These are phyloP conservation scores for Drosophila rufa DNA, from an alignment of 1,140 invertebrate genomes.

Conservation along the genomic window DNA sequence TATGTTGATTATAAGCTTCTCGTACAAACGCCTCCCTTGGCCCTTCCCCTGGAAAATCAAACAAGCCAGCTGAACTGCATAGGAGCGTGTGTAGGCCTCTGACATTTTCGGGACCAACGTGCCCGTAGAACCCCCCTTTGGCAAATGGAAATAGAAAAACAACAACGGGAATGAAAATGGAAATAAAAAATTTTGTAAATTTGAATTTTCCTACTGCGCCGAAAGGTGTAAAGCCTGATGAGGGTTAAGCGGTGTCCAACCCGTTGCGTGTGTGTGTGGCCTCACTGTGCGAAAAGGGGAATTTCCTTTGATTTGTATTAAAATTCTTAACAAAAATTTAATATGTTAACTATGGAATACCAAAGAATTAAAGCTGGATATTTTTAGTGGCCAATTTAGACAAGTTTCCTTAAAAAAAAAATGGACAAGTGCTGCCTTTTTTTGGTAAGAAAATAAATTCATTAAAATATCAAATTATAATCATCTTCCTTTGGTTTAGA, in stretches of 20 bases:
- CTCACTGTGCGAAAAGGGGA: slow-evolving; percentile 23
- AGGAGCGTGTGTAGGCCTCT: slow-evolving; percentile 41
- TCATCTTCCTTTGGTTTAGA: too few relatives aligned
- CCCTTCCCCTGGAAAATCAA: slow-evolving; percentile 6
- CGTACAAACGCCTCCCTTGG: slow-evolving; percentile 4
- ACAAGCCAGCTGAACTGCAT: slow-evolving; percentile 40
- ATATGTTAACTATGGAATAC: too few relatives aligned
- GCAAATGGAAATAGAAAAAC: slow-evolving; percentile 38
- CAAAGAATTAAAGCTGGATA: too few relatives aligned
- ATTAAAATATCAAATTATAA: too few relatives aligned
- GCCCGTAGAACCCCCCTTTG: neutral
- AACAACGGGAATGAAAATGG: slow-evolving; percentile 29
- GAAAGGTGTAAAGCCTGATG: slow-evolving; percentile 70
- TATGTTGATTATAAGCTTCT: slow-evolving; percentile 66
- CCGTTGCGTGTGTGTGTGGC: neutral
- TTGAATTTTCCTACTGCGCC: slow-evolving; percentile 59
- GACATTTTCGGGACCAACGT: slow-evolving; percentile 42
- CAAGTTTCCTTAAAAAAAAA: too few relatives aligned
- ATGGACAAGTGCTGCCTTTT: too few relatives aligned
- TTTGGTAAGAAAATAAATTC: too few relatives aligned
- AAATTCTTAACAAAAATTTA: neutral
- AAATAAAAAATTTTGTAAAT: slow-evolving; percentile 54
- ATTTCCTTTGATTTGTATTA: too few relatives aligned
- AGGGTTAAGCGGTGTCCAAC: slow-evolving; percentile 58
- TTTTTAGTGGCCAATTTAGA: too few relatives aligned